Evolutionary conservation across 2,113 vertebrate genomes (phyloP), one percentile per base, ranked within the genome.

Genomic region (Mustelus asterias): DNA sequence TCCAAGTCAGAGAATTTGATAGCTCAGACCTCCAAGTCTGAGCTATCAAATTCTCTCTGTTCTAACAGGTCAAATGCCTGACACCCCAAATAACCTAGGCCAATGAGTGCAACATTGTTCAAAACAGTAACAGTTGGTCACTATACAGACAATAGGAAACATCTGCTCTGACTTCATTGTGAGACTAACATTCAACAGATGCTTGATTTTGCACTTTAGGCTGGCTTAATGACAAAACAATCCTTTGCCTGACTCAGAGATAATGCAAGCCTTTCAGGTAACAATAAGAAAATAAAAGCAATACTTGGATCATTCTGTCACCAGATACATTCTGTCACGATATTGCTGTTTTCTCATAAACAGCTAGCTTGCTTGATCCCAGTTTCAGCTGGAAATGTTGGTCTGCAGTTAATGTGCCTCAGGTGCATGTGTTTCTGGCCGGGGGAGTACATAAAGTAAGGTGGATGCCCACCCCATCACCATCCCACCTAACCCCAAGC

Each of bases 101-200:
- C 33, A 94, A 67, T 94, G 90, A 94, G 2, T 69, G 18, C 60
- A 67, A n/a, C 20, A 94, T 41, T 65, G 48, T 65, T 60, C 33
- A 24, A 24, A 92, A 60, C 29, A 92, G 89, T 13, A 48, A n/a
- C 76, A 95, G 72, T 26, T 44, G 26, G 93, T 83, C 20, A 44
- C 58, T 60, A 29, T 60, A 65, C n/a, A 67, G 92, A 96, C 95
- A 96, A 96, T 94, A 96, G 96, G 96, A 14, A 22, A 92, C 96
- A 96, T 96, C 96, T 96, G 97, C 44, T 97, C 96, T 67, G 0
- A 44, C 20, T 95, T 96, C 96, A 96, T 97, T 96, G 78, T 44
- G 44, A 33, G 80, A 41, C 70, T 0, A 93, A 96, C 96, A 2
- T 95, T 95, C 70, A 96, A 44, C 97, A 97, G 97, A 97, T 97